Conservation (phyloP, 2,113 vertebrate species). For the Callipepla californica region DNA sequence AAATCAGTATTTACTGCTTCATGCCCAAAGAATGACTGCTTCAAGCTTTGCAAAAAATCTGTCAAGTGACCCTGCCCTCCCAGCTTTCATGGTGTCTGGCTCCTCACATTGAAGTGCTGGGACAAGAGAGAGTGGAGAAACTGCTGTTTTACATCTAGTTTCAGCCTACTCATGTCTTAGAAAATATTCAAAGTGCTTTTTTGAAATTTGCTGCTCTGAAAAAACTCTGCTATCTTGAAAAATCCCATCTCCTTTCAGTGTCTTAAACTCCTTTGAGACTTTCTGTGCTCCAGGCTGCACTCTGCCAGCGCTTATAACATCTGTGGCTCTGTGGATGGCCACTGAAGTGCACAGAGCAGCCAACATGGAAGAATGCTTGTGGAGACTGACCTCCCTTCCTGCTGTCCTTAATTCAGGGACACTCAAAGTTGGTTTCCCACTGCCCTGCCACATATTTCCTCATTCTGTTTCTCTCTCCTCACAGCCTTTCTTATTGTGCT, state of each 20-base stretch:
- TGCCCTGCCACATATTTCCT: background rate
- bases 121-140: background rate
- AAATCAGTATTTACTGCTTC: background rate
- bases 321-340: background rate
- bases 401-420: background rate
- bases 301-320: background rate
- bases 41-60: background rate
- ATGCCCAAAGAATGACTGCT: background rate
- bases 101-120: background rate
- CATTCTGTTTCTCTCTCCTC: background rate
- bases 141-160: background rate
- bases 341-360: background rate
- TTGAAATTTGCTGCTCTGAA: background rate
- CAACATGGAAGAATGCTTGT: rapidly evolving
- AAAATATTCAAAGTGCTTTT: background rate
- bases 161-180: background rate
- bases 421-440: background rate
- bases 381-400: background rate
- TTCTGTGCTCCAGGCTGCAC: background rate
- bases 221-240: background rate
- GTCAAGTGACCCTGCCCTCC: background rate
- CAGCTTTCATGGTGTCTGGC: background rate
- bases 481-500: background rate
- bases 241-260: background rate
- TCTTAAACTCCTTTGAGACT: background rate